Percentiles rank a stretch among this genome's conserved stretches.
phyloP scores from a whole-genome alignment of 1,140 invertebrate genomes.

The Trissolcus basalis region DNA sequence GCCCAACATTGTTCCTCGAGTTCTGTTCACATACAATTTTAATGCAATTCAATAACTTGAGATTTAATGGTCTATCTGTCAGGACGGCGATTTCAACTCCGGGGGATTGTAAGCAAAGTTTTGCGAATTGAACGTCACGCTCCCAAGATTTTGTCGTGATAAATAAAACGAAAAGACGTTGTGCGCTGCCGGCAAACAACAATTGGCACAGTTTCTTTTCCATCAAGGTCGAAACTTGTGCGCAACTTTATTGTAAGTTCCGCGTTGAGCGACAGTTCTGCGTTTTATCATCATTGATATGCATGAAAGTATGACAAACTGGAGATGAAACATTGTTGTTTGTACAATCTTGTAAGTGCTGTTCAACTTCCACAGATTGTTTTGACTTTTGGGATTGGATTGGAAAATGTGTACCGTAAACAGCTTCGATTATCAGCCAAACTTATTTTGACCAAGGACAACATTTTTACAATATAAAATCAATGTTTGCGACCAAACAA shows the following conservation, averaged over 20 bases:
- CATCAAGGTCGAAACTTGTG: conserved; percentile 35
- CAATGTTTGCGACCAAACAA: no score
- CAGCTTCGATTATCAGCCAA: no score
- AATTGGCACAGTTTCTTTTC: conserved; percentile 38
- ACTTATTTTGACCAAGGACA: no score
- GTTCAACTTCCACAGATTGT: not conserved
- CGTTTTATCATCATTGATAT: conserved; percentile 37
- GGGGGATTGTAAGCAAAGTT: conserved; percentile 33
- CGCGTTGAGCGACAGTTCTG: conserved; percentile 24
- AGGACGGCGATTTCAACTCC: conserved; percentile 11
- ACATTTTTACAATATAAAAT: no score
- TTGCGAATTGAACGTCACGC: conserved; percentile 11
- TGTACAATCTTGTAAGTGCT: conserved; percentile 5
- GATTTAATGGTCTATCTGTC: conserved; percentile 44
- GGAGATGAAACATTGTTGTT: conserved; percentile 23
- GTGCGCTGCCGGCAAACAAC: conserved; percentile 25
- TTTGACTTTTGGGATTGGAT: no score
- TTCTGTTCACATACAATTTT: conserved; percentile 72
- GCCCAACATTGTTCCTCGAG: conserved; percentile 84
- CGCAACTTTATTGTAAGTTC: conserved; percentile 29
- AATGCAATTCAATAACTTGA: conserved; percentile 50
- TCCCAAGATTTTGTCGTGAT: not conserved
- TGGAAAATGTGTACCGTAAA: no score
- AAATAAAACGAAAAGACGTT: conserved; percentile 27
- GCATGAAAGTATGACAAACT: conserved; percentile 27